Percentiles rank a stretch among this genome's conserved stretches.
phyloP scores from a whole-genome alignment of 2,113 vertebrate genomes.

The Pungitius pungitius region DNA sequence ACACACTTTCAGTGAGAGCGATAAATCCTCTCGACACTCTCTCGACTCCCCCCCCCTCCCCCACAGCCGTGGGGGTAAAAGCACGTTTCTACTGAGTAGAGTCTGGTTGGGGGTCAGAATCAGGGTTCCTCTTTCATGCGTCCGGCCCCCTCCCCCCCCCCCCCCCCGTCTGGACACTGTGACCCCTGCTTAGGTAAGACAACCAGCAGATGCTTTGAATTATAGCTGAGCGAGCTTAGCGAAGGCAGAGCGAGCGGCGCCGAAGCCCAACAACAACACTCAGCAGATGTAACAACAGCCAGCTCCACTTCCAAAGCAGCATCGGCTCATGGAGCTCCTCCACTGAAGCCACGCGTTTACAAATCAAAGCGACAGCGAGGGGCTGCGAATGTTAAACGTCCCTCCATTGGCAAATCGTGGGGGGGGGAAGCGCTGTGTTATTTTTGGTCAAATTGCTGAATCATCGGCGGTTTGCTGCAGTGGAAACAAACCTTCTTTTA shows the following conservation, averaged over 20 bases:
- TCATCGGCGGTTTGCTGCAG: slow-evolving; percentile 41
- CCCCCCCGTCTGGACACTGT: slow-evolving; percentile 43
- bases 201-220: slow-evolving; percentile 71
- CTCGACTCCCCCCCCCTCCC: slow-evolving; percentile 16
- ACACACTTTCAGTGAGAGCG: slow-evolving; percentile 40
- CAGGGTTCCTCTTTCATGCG: slow-evolving; percentile 51
- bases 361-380: slow-evolving; percentile 10
- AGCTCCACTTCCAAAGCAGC: slow-evolving; percentile 23
- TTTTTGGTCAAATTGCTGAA: slow-evolving; percentile 57
- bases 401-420: slow-evolving; percentile 34
- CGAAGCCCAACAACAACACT: slow-evolving; percentile 26
- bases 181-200: slow-evolving; percentile 60
- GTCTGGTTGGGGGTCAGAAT: slow-evolving; percentile 35
- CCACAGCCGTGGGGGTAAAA: slow-evolving; percentile 33
- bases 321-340: slow-evolving; percentile 24
- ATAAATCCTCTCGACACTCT: slow-evolving; percentile 65
- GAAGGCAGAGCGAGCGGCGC: slow-evolving; percentile 40
- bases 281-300: slow-evolving; percentile 21
- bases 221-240: slow-evolving; percentile 44
- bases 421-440: slow-evolving; percentile 17
- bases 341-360: slow-evolving; percentile 31
- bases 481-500: slow-evolving; percentile 24
- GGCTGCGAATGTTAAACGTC: slow-evolving; percentile 29
- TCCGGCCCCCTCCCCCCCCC: slow-evolving; percentile 2
- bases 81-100: slow-evolving; percentile 55